Evolutionary conservation across 2,113 vertebrate species (phyloP), one percentile per base, ranked within the genome.

Genomic region (Alethe castanea): DNA sequence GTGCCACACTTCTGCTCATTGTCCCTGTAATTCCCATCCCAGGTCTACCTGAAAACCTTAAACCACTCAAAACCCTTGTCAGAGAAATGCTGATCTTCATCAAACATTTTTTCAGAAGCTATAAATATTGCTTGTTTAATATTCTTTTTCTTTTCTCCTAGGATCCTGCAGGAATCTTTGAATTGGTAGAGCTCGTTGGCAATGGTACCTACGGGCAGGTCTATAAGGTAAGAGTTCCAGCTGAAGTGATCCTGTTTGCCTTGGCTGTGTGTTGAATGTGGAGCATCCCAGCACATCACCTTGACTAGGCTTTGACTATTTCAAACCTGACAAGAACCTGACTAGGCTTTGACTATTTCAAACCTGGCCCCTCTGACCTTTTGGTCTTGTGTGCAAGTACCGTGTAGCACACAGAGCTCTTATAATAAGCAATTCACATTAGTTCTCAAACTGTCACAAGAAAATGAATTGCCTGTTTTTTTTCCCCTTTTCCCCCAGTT

Each of bases 171-270:
- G 99, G 99, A 73, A 99, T 99, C 97, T 99, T 99, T 91, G 99
- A 99, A 97, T 96, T 99, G 97, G 99, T 99, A 48, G 99, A 99
- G 96, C 98, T 99, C 92, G 99, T 99, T 97, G 99, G 99, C 95
- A 99, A 99, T 97, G 99, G 99, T 67, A 99, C 99, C 28, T 99
- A 99, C 1, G 99, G 99, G 47, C 99, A 99, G 97, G 99, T 99
- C 47, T 99, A 99, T 95, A 99, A 99, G 98, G 99, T 99, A 98
- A 98, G 98, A 45, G 31, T 14, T n/a, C 4, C 23, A 11, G 54
- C 44, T 48, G 19, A 78, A 82, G n/a, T 20, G 31, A 78, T 67
- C 26, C 19, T 20, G 1, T 54, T 87, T 86, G 40, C 42, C 56
- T 77, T 15, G 14, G 56, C 42, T 15, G 1, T 5, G 20, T 62